Evolutionary conservation across 1,140 invertebrate species (phyloP), one percentile per base, ranked within the genome.

Genomic region (Drosophila watanabei): DNA sequence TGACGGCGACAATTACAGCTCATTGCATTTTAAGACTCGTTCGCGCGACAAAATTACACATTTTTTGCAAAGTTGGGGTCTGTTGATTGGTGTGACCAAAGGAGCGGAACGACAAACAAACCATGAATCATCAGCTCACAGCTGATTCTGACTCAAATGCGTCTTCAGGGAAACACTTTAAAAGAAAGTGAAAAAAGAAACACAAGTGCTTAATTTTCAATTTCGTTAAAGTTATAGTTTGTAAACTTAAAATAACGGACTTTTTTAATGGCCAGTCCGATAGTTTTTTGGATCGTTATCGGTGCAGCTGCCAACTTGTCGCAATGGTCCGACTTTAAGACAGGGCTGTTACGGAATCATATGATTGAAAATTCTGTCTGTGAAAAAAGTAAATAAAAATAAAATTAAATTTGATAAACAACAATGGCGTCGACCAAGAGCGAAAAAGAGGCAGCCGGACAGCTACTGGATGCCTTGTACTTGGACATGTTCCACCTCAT

Each of bases 401-500:
- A 39, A n/a, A 28, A 37, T 32, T 0, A 1, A 0, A 14, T 41
- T 64, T 51, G 16, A n/a, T 28, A 20, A 13, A 10, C 16, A 16
- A 14, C 6, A 56, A 92, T 92, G 89, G 24, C 75, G 20, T 41
- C n/a, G 0, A 30, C 39, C 33, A 70, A 59, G 0, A 46, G 16
- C 13, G 63, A 80, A 54, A 77, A 59, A 18, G 78, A 88, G 14
- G 62, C 62, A 35, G 78, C 89, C n/a, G 86, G 85, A 3, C 70
- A 79, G 57, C 60, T 93, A 20, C 58, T 93, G 51, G 93, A 93
- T 60, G 39, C 76, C 13, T 57, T 93, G 8, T 86, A 80, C 33
- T 48, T 93, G 39, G 79, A 93, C 28, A 79, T 92, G 77, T 73
- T 93, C n/a, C 79, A 93, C 69, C 65, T 93, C 9, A 73, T 93